These are phyloP conservation scores for Orius insidiosus DNA, from an alignment of 1,140 invertebrate genomes.

Conservation along the genomic window DNA sequence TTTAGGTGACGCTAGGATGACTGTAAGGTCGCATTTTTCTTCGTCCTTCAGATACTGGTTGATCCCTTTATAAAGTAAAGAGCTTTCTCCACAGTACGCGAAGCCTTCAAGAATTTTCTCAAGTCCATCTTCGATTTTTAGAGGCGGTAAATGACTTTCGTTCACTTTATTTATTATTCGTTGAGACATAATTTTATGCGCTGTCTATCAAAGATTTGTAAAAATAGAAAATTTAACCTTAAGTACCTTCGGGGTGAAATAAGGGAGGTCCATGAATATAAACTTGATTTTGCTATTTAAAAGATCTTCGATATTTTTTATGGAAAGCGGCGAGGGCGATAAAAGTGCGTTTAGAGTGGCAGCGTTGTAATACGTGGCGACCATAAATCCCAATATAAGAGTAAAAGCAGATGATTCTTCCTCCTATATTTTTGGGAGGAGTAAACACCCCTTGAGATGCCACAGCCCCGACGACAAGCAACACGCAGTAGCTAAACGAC, in stretches of 20 bases:
- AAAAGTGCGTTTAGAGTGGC: constrained; percentile 1
- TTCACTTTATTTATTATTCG: too few relatives aligned
- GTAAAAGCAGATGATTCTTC: neutral
- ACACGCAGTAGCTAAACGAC: neutral
- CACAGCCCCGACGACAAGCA: neutral
- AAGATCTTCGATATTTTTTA: neutral
- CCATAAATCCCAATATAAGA: neutral
- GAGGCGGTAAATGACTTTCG: too few relatives aligned
- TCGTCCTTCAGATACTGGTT: constrained; percentile 3
- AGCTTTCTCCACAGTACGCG: neutral
- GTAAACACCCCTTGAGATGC: neutral
- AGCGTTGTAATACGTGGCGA: constrained; percentile 1
- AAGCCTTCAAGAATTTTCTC: neutral
- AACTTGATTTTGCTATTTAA: neutral
- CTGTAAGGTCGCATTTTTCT: constrained; percentile 2
- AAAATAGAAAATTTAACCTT: too few relatives aligned
- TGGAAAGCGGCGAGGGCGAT: neutral
- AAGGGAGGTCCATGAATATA: neutral
- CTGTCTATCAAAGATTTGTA: too few relatives aligned
- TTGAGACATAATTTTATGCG: too few relatives aligned
- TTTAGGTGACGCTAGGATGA: neutral
- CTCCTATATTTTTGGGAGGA: neutral
- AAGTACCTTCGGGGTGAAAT: neutral
- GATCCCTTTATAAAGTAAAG: constrained; percentile 2
- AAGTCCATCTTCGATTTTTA: neutral